Conservation (phyloP, 1,140 invertebrate species). For the Dendroctonus valens region DNA sequence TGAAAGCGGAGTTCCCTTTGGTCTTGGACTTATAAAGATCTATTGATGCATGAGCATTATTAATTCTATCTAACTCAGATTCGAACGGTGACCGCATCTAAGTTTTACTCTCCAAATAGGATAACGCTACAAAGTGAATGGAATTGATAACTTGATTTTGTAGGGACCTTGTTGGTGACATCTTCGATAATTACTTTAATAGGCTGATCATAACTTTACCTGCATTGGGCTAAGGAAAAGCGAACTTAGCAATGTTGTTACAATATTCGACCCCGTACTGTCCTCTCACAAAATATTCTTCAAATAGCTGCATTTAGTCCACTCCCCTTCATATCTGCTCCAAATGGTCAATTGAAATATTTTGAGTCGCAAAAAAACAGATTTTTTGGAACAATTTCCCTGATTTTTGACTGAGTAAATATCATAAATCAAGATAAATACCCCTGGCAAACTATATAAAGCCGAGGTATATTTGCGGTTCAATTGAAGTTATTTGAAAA, state of each 20-base stretch:
- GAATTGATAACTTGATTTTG: conserved; percentile 24
- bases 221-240: conserved; percentile 17
- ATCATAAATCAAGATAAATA: conserved; percentile 10
- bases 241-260: conserved; percentile 8
- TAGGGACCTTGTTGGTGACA: conserved; percentile 15
- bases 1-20: conserved; percentile 45
- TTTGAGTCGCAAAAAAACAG: too few relatives aligned
- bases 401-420: too few relatives aligned
- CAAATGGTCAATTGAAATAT: too few relatives aligned
- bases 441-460: conserved; percentile 23
- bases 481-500: conserved; percentile 33
- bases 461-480: conserved; percentile 27
- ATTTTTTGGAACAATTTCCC: too few relatives aligned
- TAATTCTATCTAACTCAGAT: conserved; percentile 46
- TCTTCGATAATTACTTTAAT: conserved; percentile 26
- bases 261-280: background rate
- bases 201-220: conserved; percentile 22
- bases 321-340: too few relatives aligned
- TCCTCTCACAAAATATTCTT: background rate
- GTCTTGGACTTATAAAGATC: conserved; percentile 42
- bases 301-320: background rate
- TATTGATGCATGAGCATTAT: conserved; percentile 41
- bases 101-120: conserved; percentile 29
- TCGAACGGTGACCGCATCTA: conserved; percentile 30
- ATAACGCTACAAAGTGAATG: conserved; percentile 23